A percentile compares a stretch with the other conserved stretches of the same genome.
These are phyloP conservation scores for Mythimna vitellina DNA, from an alignment of 2,888 invertebrate species.

Conservation along the genomic window DNA sequence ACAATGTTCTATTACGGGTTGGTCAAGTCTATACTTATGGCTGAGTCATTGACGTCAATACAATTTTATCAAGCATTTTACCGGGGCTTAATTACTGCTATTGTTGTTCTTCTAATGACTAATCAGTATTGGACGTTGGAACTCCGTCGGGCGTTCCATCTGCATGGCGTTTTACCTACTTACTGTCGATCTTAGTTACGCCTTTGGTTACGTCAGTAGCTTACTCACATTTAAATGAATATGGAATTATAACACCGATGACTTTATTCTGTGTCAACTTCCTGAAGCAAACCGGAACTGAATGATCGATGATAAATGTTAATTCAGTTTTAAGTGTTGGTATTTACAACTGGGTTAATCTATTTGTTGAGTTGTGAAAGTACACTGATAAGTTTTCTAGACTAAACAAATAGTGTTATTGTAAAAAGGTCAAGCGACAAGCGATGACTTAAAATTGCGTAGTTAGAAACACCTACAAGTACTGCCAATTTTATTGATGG, in stretches of 20 bases:
- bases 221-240: slow-evolving; percentile 45
- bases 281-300: slow-evolving; percentile 49
- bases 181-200: slow-evolving; percentile 27
- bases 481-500: neutral
- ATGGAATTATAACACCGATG: slow-evolving; percentile 32
- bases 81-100: slow-evolving; percentile 57
- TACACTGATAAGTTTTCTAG: slow-evolving; percentile 54
- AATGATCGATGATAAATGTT: slow-evolving; percentile 36
- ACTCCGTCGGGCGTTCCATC: slow-evolving; percentile 30
- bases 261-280: slow-evolving; percentile 39
- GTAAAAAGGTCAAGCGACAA: slow-evolving; percentile 4
- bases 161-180: slow-evolving; percentile 27
- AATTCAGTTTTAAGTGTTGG: slow-evolving; percentile 39
- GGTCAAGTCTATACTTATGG: slow-evolving; percentile 44
- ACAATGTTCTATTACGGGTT: slow-evolving; percentile 53
- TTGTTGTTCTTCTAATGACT: slow-evolving; percentile 60
- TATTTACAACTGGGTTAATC: slow-evolving; percentile 56
- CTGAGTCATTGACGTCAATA: slow-evolving; percentile 60
- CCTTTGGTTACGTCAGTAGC: slow-evolving; percentile 55
- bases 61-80: slow-evolving; percentile 54
- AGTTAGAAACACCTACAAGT: neutral
- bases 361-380: slow-evolving; percentile 44
- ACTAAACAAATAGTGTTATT: slow-evolving; percentile 44
- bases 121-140: slow-evolving; percentile 51
- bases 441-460: slow-evolving; percentile 6